Conservation (phyloP, 2,888 invertebrate genomes). For the Ectropis crepuscularia region DNA sequence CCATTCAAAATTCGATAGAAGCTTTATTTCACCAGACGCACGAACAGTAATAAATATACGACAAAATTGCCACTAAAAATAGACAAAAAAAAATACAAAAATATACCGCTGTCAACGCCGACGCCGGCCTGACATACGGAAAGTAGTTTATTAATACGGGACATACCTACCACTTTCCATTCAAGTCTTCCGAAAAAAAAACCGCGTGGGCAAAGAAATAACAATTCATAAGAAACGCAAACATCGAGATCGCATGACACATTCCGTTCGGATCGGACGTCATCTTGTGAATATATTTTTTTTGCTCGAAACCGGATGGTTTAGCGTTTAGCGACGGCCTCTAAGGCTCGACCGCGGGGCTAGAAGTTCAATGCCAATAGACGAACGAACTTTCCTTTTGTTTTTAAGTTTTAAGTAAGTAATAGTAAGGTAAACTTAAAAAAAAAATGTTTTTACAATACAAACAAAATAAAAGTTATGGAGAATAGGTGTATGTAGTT, state of each 20-base stretch:
- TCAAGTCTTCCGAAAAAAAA: constrained; percentile 40
- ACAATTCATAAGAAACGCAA: constrained; percentile 36
- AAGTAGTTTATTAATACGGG: constrained; percentile 25
- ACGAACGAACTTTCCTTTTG: constrained; percentile 1
- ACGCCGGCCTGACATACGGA: constrained; percentile 8
- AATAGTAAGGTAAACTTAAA: background rate
- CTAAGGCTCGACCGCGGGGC: constrained; percentile 15
- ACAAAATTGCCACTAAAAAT: constrained; percentile 1
- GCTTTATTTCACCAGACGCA: no score
- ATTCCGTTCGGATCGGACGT: constrained; percentile 34
- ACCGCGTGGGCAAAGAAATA: constrained; percentile 39
- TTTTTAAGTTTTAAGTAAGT: background rate
- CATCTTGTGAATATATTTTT: constrained; percentile 39
- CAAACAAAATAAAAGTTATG: no score
- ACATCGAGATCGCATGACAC: constrained; percentile 36
- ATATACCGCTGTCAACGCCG: constrained; percentile 3
- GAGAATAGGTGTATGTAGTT: no score
- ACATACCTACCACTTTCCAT: constrained; percentile 38
- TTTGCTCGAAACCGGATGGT: constrained; percentile 34
- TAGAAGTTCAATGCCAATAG: constrained; percentile 25
- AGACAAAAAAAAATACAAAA: constrained; percentile 11
- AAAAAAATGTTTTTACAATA: background rate
- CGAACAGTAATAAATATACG: background rate
- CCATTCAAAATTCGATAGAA: no score
- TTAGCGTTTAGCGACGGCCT: constrained; percentile 8